phyloP scores from a whole-genome alignment of 1,140 invertebrate species.

The Nasonia giraulti region DNA sequence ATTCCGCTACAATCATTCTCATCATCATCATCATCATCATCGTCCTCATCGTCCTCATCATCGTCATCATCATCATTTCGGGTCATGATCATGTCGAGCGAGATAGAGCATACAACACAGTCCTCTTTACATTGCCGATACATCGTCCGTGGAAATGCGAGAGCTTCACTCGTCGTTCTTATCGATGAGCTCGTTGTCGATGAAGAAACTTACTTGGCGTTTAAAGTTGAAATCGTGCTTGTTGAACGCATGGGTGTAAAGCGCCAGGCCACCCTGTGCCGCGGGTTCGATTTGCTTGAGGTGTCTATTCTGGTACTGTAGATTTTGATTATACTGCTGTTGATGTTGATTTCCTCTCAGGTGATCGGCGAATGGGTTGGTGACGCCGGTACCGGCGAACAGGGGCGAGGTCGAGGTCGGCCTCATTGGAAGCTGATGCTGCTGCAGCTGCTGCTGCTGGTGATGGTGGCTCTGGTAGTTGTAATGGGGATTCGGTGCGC shows the following conservation, averaged over 20 bases:
- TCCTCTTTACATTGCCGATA: background rate
- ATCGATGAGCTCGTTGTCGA: conserved; percentile 83
- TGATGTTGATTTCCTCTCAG: conserved; percentile 54
- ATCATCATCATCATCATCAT: background rate
- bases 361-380: conserved; percentile 68
- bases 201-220: conserved; percentile 88
- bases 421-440: conserved; percentile 15
- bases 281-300: conserved; percentile 71
- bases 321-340: conserved; percentile 57
- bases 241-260: conserved; percentile 74
- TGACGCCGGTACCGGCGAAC: conserved; percentile 70
- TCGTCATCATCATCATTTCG: conserved; percentile 7
- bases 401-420: conserved; percentile 57
- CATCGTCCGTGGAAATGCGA: background rate
- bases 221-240: conserved; percentile 81
- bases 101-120: background rate
- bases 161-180: conserved; percentile 68
- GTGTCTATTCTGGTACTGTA: conserved; percentile 59
- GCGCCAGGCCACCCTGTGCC: conserved; percentile 69
- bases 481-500: conserved; percentile 28
- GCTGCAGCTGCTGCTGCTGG: background rate
- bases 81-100: background rate
- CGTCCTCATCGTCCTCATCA: conserved; percentile 14
- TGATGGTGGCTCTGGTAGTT: background rate
- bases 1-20: conserved; percentile 15